Percentiles rank a stretch among this genome's conserved stretches.
Evolutionary conservation across 2,888 invertebrate species (phyloP).

Genomic region (Aleiodes leptofemur): DNA sequence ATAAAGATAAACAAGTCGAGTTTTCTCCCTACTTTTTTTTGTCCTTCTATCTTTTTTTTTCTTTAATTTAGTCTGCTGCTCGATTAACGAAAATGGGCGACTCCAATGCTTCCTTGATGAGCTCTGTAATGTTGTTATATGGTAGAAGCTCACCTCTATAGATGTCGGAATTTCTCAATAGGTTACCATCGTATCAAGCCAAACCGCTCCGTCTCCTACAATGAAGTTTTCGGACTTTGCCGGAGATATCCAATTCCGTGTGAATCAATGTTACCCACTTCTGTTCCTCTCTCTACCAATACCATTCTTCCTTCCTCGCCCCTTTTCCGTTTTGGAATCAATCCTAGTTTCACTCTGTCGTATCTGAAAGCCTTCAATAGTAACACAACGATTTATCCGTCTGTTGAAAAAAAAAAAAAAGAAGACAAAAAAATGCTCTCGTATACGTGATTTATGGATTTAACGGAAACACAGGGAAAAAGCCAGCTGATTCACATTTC

Average conservation of each 20-base stretch:
- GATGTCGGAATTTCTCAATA: conserved; percentile 10
- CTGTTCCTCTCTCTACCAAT: not conserved
- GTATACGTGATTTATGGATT: not conserved
- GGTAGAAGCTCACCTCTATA: not conserved
- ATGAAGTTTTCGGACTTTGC: conserved; percentile 39
- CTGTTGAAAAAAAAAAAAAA: not conserved
- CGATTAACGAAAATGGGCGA: conserved; percentile 14
- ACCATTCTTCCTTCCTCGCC: not conserved
- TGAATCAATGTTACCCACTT: conserved; percentile 37
- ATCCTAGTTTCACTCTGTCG: conserved; percentile 14
- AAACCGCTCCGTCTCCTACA: conserved; percentile 1
- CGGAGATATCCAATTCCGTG: conserved; percentile 46
- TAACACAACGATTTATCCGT: not conserved
- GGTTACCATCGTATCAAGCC: conserved; percentile 37
- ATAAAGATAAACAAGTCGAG: no score
- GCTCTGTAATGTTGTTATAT: conserved; percentile 30
- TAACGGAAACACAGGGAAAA: no score
- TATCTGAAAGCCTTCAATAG: not conserved
- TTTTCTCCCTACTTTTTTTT: no score
- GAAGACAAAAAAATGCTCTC: not conserved
- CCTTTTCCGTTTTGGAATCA: not conserved
- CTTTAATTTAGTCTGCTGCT: not conserved
- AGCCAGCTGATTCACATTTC: no score
- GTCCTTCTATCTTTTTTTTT: no score
- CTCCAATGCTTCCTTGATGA: not conserved